A percentile compares a stretch with the other conserved stretches of the same genome.
These are phyloP conservation scores for Athetis lepigone DNA, from an alignment of 2,888 invertebrate genomes.

Conservation along the genomic window DNA sequence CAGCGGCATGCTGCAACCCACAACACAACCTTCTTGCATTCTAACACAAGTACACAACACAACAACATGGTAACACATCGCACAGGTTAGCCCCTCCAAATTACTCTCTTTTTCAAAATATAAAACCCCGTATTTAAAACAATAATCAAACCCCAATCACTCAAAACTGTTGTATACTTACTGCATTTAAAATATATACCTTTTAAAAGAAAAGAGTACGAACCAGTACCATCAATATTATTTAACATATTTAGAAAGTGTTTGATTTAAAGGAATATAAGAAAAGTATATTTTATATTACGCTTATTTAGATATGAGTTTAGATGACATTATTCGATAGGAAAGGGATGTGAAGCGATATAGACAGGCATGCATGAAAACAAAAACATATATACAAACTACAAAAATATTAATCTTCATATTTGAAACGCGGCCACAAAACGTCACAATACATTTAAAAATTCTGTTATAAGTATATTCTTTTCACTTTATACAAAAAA, in stretches of 20 bases:
- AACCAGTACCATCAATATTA: slow-evolving; percentile 13
- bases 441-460: slow-evolving; percentile 36
- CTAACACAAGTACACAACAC: slow-evolving; percentile 42
- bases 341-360: slow-evolving; percentile 51
- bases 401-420: slow-evolving; percentile 43
- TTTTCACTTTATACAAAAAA: slow-evolving; percentile 13
- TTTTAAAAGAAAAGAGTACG: slow-evolving; percentile 10
- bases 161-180: slow-evolving; percentile 12
- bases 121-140: neutral
- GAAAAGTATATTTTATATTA: slow-evolving; percentile 27
- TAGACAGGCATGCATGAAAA: slow-evolving; percentile 65
- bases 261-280: slow-evolving; percentile 37
- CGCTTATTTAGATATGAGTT: slow-evolving; percentile 48
- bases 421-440: slow-evolving; percentile 35
- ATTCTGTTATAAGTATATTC: slow-evolving; percentile 17
- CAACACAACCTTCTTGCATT: slow-evolving; percentile 45
- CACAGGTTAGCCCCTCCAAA: slow-evolving; percentile 9
- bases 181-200: slow-evolving; percentile 5
- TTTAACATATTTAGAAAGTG: slow-evolving; percentile 20
- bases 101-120: neutral
- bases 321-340: slow-evolving; percentile 43
- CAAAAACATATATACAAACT: slow-evolving; percentile 46
- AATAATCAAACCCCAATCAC: slow-evolving; percentile 5
- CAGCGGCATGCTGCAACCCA: slow-evolving; percentile 91
- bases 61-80: slow-evolving; percentile 11